Conservation (phyloP, 2,113 vertebrate genomes). For the Pelmatolapia mariae region DNA sequence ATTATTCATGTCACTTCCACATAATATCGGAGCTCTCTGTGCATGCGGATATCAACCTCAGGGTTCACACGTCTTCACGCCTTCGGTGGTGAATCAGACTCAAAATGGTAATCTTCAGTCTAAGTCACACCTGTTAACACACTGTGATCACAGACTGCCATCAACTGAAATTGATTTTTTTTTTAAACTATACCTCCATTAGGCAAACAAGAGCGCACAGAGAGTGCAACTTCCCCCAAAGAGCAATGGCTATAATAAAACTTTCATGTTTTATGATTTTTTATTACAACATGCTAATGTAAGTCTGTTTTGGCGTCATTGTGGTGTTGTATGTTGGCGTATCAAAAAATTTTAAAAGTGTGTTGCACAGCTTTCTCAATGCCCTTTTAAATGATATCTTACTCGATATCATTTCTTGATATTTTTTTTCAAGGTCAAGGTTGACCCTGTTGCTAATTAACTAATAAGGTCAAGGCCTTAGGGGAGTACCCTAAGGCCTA, state of each 20-base stretch:
- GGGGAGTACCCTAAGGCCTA: neutral
- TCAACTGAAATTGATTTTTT: neutral
- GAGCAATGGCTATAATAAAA: neutral
- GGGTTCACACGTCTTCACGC: neutral
- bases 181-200: neutral
- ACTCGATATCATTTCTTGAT: neutral
- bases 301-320: neutral
- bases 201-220: neutral
- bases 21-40: neutral
- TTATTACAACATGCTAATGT: neutral
- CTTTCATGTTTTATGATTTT: neutral
- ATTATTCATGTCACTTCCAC: neutral
- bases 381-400: neutral
- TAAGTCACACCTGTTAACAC: neutral
- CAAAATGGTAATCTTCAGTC: neutral
- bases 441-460: neutral
- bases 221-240: neutral
- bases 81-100: neutral
- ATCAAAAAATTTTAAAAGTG: rapidly evolving
- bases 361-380: neutral
- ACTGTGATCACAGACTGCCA: neutral
- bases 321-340: neutral
- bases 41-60: neutral
- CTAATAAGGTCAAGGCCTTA: neutral
- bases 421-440: neutral